These are phyloP conservation scores for Sinotaia quadrata DNA, from an alignment of 2,888 invertebrate species.

Conservation along the genomic window DNA sequence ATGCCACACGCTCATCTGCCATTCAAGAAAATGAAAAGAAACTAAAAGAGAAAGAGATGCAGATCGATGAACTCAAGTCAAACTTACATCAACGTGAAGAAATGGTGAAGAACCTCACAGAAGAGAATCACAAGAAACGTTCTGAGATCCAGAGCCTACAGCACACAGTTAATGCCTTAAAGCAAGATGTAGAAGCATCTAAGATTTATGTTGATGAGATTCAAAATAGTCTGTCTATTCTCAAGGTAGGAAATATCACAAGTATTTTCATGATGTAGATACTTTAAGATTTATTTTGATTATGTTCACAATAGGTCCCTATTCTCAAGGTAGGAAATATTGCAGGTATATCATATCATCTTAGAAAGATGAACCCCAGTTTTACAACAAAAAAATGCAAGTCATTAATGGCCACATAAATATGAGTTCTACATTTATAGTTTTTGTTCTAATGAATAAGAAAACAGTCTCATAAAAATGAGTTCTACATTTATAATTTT, in stretches of 20 bases:
- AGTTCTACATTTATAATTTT: too few species aligned
- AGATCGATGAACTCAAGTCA: conserved; percentile 40
- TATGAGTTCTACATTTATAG: too few species aligned
- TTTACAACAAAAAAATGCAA: too few species aligned
- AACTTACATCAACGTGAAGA: conserved; percentile 39
- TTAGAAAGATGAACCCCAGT: too few species aligned
- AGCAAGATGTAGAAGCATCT: conserved; percentile 45
- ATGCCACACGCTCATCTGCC: conserved; percentile 36
- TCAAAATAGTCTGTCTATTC: conserved; percentile 29
- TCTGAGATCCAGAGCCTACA: conserved; percentile 41
- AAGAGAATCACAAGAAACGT: conserved; percentile 45
- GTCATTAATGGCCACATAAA: too few species aligned
- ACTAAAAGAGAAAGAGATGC: conserved; percentile 35
- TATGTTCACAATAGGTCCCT: too few species aligned
- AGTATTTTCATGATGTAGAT: too few species aligned
- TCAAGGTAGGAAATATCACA: conserved; percentile 15
- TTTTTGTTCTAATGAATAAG: too few species aligned
- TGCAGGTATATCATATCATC: too few species aligned
- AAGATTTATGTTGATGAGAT: conserved; percentile 49
- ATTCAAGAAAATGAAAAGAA: conserved; percentile 39
- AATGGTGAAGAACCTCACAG: conserved; percentile 38
- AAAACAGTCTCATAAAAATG: too few species aligned
- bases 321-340: too few species aligned
- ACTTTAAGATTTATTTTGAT: too few species aligned
- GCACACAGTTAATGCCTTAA: conserved; percentile 45